Evolutionary conservation across 2,797 vertebrate genomes (phyloP), one percentile per base, ranked within the genome.

Genomic region (Lateolabrax maculatus): DNA sequence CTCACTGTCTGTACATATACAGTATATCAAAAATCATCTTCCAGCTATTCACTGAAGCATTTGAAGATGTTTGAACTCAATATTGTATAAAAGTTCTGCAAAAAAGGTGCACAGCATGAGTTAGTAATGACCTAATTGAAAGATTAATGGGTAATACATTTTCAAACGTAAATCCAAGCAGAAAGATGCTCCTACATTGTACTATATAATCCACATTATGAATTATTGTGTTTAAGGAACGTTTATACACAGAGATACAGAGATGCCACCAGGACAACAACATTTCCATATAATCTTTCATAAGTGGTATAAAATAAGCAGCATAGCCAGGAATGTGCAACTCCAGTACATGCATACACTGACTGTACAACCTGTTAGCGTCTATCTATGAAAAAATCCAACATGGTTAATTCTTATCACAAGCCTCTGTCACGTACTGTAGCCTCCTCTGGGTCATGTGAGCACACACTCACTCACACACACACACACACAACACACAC

Each of bases 401-500:
- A 8, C 15, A 5, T 37, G 31, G 15, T n/a, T n/a, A 21, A 44
- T 48, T 39, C 1, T 41, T 37, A 41, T 65, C 11, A 48, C 23
- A 9, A 13, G 13, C 43, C 15, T 39, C 31, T 25, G 6, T 31
- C 13, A 8, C 0, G 21, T 15, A n/a, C 34, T 31, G 52, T 9
- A 58, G 60, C 23, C 16, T 46, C 51, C 12, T 61, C 61, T 34
- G 34, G 9, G 27, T 52, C 11, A 52, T 66, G 53, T 72, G 21
- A 53, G 23, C 43, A 18, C 9, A 46, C 53, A 57, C 18, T 19
- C 31, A 73, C 31, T 36, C 58, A 74, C 31, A 65, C 51, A 27
- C 48, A 53, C 46, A 67, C 18, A 41, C 63, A 68, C 23, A 66
- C 66, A 52, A 48, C 15, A 19, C 49, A 62, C 66, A 46, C 37